These are phyloP conservation scores for Chaetops frenatus DNA, from an alignment of 2,113 vertebrate genomes.

Conservation along the genomic window DNA sequence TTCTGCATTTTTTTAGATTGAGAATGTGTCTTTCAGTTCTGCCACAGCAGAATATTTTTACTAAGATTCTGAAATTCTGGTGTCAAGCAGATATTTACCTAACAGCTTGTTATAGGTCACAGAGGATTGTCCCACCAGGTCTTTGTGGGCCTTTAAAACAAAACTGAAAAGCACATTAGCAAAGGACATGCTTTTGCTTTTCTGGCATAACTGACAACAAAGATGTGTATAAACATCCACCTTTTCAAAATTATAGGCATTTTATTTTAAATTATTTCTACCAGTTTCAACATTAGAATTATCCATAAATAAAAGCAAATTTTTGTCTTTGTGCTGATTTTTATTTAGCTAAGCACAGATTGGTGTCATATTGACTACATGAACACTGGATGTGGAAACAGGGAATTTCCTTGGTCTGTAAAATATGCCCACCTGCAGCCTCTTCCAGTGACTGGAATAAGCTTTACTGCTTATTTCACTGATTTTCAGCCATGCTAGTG, in stretches of 20 bases:
- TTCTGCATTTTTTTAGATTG: background rate
- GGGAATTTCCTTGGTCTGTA: background rate
- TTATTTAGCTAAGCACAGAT: background rate
- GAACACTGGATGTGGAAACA: background rate
- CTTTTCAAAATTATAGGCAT: background rate
- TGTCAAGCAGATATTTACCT: background rate
- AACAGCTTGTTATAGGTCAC: background rate
- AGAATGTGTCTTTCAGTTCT: background rate
- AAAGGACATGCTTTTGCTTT: background rate
- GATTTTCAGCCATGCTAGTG: background rate
- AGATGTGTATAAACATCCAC: background rate
- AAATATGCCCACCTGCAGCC: background rate
- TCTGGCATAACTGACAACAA: background rate
- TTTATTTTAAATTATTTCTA: background rate
- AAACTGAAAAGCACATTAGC: background rate
- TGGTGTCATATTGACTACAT: background rate
- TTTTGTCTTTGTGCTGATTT: background rate
- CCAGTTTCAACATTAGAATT: background rate
- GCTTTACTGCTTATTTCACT: background rate
- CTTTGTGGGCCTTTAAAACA: background rate
- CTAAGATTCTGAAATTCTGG: background rate
- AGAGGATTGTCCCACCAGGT: background rate
- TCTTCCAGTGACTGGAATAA: background rate
- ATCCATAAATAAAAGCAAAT: background rate
- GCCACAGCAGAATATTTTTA: background rate